These are phyloP conservation scores for Nematolebias whitei DNA, from an alignment of 2,113 vertebrate species.

Conservation along the genomic window DNA sequence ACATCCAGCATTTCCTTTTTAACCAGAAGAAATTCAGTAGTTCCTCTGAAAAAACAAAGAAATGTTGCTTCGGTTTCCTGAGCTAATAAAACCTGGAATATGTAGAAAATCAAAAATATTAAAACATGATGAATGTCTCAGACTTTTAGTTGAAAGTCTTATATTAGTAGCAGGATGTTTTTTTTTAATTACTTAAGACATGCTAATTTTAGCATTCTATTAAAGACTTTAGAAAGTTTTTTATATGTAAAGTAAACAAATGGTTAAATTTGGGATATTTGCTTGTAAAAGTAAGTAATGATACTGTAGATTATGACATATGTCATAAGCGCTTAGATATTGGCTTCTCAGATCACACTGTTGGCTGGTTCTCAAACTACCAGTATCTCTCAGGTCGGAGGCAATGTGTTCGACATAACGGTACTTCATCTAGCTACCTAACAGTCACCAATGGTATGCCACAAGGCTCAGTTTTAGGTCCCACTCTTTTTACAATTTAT, in stretches of 20 bases:
- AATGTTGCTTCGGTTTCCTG: conserved; percentile 52
- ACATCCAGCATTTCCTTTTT: conserved; percentile 72
- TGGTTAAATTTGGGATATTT: conserved; percentile 33
- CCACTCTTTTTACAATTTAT: no score
- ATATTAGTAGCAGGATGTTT: conserved; percentile 4
- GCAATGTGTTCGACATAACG: no score
- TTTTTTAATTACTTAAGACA: conserved; percentile 21
- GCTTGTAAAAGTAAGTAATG: no score
- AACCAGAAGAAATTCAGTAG: conserved; percentile 53
- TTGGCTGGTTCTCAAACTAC: no score
- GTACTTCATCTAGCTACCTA: no score
- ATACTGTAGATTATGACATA: no score
- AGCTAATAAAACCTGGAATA: conserved; percentile 47
- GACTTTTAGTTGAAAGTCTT: no score
- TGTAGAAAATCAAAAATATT: background rate
- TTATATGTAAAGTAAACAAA: conserved; percentile 29
- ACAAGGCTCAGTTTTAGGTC: no score
- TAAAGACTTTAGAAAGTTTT: conserved; percentile 28
- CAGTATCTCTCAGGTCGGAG: no score
- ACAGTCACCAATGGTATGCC: no score
- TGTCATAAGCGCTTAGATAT: no score
- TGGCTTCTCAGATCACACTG: no score
- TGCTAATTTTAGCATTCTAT: conserved; percentile 29
- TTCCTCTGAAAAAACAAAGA: conserved; percentile 67
- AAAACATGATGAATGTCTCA: conserved; percentile 24